Conservation (phyloP, 2,888 invertebrate species). For the Dolichomitus sp. region DNA sequence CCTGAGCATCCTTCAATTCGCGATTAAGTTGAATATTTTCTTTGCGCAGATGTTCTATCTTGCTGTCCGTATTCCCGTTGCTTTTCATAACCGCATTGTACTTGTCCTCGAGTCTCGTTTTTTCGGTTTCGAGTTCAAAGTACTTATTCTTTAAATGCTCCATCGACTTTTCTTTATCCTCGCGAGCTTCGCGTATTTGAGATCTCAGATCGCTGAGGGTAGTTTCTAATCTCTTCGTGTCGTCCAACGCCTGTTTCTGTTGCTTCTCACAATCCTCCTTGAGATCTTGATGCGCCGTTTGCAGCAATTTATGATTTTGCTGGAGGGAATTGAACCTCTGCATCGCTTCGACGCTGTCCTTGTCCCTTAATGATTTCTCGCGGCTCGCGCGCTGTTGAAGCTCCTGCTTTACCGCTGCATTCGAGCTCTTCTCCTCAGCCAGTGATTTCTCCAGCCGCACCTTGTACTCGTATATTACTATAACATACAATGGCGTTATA, state of each 20-base stretch:
- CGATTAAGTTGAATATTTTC: slow-evolving; percentile 79
- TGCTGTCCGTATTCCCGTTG: slow-evolving; percentile 73
- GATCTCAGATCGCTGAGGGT: slow-evolving; percentile 77
- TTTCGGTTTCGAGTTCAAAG: slow-evolving; percentile 77
- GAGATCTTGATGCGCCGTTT: slow-evolving; percentile 81
- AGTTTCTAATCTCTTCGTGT: slow-evolving; percentile 75
- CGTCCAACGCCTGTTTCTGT: slow-evolving; percentile 77
- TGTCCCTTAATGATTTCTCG: slow-evolving; percentile 82
- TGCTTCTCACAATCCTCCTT: slow-evolving; percentile 80
- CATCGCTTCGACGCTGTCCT: slow-evolving; percentile 81
- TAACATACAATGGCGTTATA: slow-evolving; percentile 42
- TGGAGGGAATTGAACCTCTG: slow-evolving; percentile 82
- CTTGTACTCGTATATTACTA: slow-evolving; percentile 84
- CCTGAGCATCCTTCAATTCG: slow-evolving; percentile 79
- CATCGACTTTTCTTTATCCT: slow-evolving; percentile 77
- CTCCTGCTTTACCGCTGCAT: slow-evolving; percentile 81
- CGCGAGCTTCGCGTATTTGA: slow-evolving; percentile 75
- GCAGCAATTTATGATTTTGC: slow-evolving; percentile 80
- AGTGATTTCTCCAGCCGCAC: slow-evolving; percentile 82
- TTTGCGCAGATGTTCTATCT: slow-evolving; percentile 79
- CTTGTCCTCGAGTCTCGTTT: slow-evolving; percentile 77
- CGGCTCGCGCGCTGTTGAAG: slow-evolving; percentile 81
- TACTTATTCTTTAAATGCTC: slow-evolving; percentile 81
- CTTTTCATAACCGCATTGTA: slow-evolving; percentile 77
- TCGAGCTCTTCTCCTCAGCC: slow-evolving; percentile 83